Base-by-base conservation (phyloP, 2,797 vertebrate genomes). In the Galagoides demidoff region DNA sequence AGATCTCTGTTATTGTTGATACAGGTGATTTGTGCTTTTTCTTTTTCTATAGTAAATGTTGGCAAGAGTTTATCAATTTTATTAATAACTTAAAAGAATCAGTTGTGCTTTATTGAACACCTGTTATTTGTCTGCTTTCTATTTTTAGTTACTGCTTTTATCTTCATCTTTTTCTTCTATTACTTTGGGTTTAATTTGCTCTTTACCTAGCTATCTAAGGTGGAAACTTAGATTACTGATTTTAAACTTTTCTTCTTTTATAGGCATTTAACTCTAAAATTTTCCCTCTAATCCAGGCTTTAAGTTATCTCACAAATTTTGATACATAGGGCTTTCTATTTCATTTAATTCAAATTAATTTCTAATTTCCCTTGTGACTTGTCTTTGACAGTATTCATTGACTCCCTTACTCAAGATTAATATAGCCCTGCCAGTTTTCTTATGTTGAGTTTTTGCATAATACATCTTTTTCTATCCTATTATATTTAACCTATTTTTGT, bases 341-440 rank as follows among this genome's bases (percentile, higher is more conserved):
- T 85, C 77, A 90, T 55, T 96, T n/a, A 79, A 14, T 89, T 84
- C 78, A 87, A 92, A 90, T 86, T 55, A 79, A 81, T 94, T 89
- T 91, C 34, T 37, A 82, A 86, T 74, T 82, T 66, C 59, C 61
- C 55, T 49, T 86, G 23, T 79, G 34, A 95, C 85, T 68, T 79
- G 34, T 79, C 77, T 92, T 68, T 95, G 63, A 14, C 14, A 68
- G 74, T 55, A 83, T 87, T 89, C 37, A 55, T 57, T 90, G 61
- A 77, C 70, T 70, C 14, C 43, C 9, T 82, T 89, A 92, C 27
- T 79, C 92, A 45, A 82, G 61, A 29, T 66, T 90, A 77, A 61
- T 37, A 76, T 19, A 87, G 14, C 49, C 55, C 8, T 31, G 74
- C 22, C 11, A 71, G 4, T n/a, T 93, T 87, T 85, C 70, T 79